Conservation (phyloP, 2,888 invertebrate species). For the Cephus rjabovi region DNA sequence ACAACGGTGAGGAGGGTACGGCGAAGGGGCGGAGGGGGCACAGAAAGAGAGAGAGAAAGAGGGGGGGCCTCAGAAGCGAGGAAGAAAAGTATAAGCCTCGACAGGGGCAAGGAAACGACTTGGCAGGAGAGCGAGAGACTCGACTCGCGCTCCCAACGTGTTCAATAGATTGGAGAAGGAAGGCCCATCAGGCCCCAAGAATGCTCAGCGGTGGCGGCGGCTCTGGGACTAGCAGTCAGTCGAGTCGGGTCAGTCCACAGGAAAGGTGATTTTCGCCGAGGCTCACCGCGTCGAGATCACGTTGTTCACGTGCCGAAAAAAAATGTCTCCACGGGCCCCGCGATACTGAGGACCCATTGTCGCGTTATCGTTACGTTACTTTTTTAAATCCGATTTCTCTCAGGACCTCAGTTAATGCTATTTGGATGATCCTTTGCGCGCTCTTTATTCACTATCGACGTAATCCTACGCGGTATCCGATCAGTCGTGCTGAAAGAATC, state of each 20-base stretch:
- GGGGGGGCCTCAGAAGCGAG: conserved; percentile 9
- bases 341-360: not conserved
- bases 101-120: not conserved
- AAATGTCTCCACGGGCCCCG: conserved; percentile 1
- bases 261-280: conserved; percentile 50
- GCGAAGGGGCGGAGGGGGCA: conserved; percentile 10
- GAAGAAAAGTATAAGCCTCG: not conserved
- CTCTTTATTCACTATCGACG: not conserved
- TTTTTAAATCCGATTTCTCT: not conserved
- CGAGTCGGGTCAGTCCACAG: conserved; percentile 63
- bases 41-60: conserved; percentile 22
- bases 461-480: too few relatives aligned
- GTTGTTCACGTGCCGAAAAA: conserved; percentile 31
- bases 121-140: conserved; percentile 19
- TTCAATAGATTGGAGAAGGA: conserved; percentile 62
- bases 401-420: not conserved
- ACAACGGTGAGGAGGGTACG: conserved; percentile 19
- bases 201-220: conserved; percentile 46
- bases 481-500: too few relatives aligned
- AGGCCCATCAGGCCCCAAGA: conserved; percentile 44
- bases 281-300: conserved; percentile 42
- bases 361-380: not conserved
- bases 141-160: conserved; percentile 34
- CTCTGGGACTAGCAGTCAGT: conserved; percentile 51
- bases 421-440: not conserved